Percentiles rank a stretch among this genome's conserved stretches.
Evolutionary conservation across 2,888 invertebrate genomes (phyloP).

Genomic region (Tubiluchus corallicola): DNA sequence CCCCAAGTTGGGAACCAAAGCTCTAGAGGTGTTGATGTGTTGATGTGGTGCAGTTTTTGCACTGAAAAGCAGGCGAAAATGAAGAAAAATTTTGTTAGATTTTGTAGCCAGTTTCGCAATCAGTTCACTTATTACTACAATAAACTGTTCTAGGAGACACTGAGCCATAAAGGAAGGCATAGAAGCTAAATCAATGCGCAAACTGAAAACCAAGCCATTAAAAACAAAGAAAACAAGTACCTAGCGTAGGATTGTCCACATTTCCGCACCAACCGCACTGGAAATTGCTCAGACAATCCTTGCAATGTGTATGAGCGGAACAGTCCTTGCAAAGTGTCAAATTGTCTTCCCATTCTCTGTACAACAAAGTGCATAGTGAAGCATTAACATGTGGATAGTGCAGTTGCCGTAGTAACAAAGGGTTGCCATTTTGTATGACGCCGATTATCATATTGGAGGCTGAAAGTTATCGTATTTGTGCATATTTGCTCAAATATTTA

Average conservation of each 20-base stretch:
- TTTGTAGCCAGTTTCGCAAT: conserved; percentile 4
- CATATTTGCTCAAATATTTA: too few relatives aligned
- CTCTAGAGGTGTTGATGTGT: too few relatives aligned
- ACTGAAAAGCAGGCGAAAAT: too few relatives aligned
- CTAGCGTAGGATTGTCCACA: conserved; percentile 64
- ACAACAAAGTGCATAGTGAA: conserved; percentile 42
- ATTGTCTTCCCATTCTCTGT: conserved; percentile 78
- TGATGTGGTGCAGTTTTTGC: too few relatives aligned
- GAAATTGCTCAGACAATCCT: conserved; percentile 50
- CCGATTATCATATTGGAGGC: too few relatives aligned
- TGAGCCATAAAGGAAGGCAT: too few relatives aligned
- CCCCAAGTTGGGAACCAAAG: too few relatives aligned
- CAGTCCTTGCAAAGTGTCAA: conserved; percentile 24
- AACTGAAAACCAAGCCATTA: conserved; percentile 24
- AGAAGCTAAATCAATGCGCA: too few relatives aligned
- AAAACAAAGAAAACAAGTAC: too few relatives aligned
- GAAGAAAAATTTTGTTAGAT: conserved; percentile 5
- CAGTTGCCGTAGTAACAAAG: not conserved
- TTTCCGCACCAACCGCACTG: conserved; percentile 91
- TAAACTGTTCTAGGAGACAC: too few relatives aligned
- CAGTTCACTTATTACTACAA: too few relatives aligned
- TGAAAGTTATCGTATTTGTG: too few relatives aligned
- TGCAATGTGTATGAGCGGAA: conserved; percentile 19
- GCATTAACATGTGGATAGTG: conserved; percentile 9
- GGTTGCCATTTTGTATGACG: conserved; percentile 13